A percentile compares a stretch with the other conserved stretches of the same genome.
phyloP scores from a whole-genome alignment of 2,888 invertebrate genomes.

The Macrosoma leucophasiata region DNA sequence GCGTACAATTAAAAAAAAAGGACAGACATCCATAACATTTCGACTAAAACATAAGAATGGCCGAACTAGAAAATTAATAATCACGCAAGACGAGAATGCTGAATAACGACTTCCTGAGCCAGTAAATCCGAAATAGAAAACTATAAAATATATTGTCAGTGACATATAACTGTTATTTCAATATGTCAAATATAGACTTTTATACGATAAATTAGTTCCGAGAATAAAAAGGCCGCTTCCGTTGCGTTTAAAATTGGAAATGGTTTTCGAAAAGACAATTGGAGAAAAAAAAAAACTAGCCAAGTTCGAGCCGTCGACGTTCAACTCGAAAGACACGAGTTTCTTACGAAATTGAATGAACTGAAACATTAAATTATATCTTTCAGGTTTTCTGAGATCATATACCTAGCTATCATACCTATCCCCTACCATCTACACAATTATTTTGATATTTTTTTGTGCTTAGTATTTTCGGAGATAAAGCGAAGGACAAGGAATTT shows the following conservation, averaged over 20 bases:
- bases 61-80: conserved; percentile 29
- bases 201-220: conserved; percentile 62
- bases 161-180: conserved; percentile 37
- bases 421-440: too few relatives aligned
- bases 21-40: conserved; percentile 10
- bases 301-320: too few relatives aligned
- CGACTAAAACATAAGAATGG: conserved; percentile 11
- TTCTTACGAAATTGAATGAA: too few relatives aligned
- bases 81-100: conserved; percentile 29
- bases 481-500: too few relatives aligned
- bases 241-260: conserved; percentile 56
- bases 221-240: conserved; percentile 55
- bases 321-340: too few relatives aligned
- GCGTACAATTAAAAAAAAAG: conserved; percentile 15
- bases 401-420: too few relatives aligned
- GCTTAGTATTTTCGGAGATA: too few relatives aligned
- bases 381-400: too few relatives aligned
- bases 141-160: conserved; percentile 53
- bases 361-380: too few relatives aligned
- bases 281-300: conserved; percentile 35
- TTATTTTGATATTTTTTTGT: too few relatives aligned
- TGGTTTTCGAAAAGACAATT: conserved; percentile 45
- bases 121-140: conserved; percentile 44
- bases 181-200: conserved; percentile 47
- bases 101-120: conserved; percentile 57